Evolutionary conservation across 2,888 invertebrate genomes (phyloP).

Genomic region (Rhagonycha lutea): DNA sequence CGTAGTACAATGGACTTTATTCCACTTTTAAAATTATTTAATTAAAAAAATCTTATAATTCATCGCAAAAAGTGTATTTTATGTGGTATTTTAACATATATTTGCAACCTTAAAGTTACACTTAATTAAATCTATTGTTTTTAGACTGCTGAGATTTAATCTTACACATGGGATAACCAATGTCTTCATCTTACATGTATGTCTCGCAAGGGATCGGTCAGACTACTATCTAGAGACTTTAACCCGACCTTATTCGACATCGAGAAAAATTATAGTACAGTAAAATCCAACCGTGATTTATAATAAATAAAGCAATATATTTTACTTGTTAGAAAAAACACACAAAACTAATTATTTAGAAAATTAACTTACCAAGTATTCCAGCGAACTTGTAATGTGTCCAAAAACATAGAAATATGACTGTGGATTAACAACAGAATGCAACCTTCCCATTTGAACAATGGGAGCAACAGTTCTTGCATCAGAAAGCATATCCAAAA

Average conservation of each 20-base stretch:
- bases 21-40: background rate
- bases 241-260: constrained; percentile 24
- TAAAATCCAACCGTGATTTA: constrained; percentile 39
- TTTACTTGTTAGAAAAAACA: background rate
- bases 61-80: background rate
- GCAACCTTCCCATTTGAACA: constrained; percentile 75
- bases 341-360: background rate
- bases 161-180: constrained; percentile 43
- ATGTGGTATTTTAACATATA: background rate
- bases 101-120: background rate
- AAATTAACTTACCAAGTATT: constrained; percentile 71
- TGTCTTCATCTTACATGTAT: constrained; percentile 43
- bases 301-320: constrained; percentile 7
- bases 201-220: constrained; percentile 37
- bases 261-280: constrained; percentile 40
- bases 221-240: constrained; percentile 36
- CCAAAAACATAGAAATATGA: constrained; percentile 89
- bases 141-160: constrained; percentile 32
- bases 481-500: constrained; percentile 88
- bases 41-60: background rate
- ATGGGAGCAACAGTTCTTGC: constrained; percentile 84
- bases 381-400: constrained; percentile 80
- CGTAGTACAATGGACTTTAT: background rate
- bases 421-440: constrained; percentile 73
- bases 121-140: background rate